Evolutionary conservation across 1,140 invertebrate genomes (phyloP).

Genomic region (Glossosoma conforme): DNA sequence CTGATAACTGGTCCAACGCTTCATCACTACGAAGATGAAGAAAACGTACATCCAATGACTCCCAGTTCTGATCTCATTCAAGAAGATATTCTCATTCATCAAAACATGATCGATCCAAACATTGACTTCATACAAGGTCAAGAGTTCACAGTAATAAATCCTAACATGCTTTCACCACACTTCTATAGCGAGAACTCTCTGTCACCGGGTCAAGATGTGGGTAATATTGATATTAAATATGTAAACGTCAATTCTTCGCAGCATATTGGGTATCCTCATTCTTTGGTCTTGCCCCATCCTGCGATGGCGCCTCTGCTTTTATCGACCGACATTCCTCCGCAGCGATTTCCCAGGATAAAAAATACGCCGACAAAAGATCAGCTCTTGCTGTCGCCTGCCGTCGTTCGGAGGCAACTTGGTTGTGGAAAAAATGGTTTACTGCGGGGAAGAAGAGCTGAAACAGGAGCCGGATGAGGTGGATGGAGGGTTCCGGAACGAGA

Average conservation of each 20-base stretch:
- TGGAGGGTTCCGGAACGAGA: conserved; percentile 12
- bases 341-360: conserved; percentile 6
- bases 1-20: conserved; percentile 39
- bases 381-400: neutral
- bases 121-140: conserved; percentile 45
- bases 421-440: conserved; percentile 16
- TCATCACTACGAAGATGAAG: conserved; percentile 46
- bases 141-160: conserved; percentile 45
- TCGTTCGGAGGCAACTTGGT: neutral
- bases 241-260: conserved; percentile 4
- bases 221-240: conserved; percentile 22
- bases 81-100: conserved; percentile 38
- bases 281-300: conserved; percentile 6
- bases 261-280: conserved; percentile 7
- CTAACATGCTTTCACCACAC: conserved; percentile 26
- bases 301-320: conserved; percentile 6
- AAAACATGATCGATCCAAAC: conserved; percentile 39
- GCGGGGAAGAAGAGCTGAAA: conserved; percentile 15
- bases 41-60: conserved; percentile 40
- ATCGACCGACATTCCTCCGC: conserved; percentile 1
- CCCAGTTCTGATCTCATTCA: conserved; percentile 47
- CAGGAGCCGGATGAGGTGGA: conserved; percentile 24
- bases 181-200: conserved; percentile 27
- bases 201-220: conserved; percentile 21
- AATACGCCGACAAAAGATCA: conserved; percentile 2